Percentiles rank a stretch among this genome's conserved stretches.
Conservation (phyloP, 2,113 vertebrate species). For the Willisornis vidua region DNA sequence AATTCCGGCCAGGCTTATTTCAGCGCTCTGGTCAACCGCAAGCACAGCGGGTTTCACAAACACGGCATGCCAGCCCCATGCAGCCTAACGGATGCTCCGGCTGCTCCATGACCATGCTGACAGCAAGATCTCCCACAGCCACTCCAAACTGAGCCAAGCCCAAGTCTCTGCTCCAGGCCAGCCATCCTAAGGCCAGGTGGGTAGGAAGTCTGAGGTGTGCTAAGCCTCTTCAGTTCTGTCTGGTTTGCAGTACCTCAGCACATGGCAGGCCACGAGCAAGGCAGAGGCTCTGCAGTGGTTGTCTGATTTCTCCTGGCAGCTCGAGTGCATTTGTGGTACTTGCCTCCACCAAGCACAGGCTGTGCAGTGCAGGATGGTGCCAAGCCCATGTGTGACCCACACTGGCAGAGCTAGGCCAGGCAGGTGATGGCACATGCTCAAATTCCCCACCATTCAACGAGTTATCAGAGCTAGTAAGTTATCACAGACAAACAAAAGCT, state of each 20-base stretch:
- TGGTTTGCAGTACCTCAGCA: background rate
- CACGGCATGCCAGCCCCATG: slow-evolving; percentile 56
- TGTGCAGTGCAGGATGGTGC: background rate
- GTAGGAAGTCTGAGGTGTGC: background rate
- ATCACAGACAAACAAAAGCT: background rate
- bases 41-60: slow-evolving; percentile 76
- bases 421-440: accelerated
- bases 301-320: background rate
- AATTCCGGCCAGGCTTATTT: slow-evolving; percentile 83
- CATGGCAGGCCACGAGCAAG: accelerated
- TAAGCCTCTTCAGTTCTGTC: background rate
- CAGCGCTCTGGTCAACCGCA: slow-evolving; percentile 84
- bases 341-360: background rate
- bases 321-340: background rate
- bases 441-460: background rate
- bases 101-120: background rate
- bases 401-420: background rate
- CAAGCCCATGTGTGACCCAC: accelerated
- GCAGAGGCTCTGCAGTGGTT: accelerated
- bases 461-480: background rate
- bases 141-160: background rate
- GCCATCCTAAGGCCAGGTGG: background rate
- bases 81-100: slow-evolving; percentile 73
- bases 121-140: background rate
- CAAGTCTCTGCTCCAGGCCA: background rate